Evolutionary conservation across 1,140 invertebrate genomes (phyloP), one percentile per base, ranked within the genome.

Genomic region (Cotesia chilonis): DNA sequence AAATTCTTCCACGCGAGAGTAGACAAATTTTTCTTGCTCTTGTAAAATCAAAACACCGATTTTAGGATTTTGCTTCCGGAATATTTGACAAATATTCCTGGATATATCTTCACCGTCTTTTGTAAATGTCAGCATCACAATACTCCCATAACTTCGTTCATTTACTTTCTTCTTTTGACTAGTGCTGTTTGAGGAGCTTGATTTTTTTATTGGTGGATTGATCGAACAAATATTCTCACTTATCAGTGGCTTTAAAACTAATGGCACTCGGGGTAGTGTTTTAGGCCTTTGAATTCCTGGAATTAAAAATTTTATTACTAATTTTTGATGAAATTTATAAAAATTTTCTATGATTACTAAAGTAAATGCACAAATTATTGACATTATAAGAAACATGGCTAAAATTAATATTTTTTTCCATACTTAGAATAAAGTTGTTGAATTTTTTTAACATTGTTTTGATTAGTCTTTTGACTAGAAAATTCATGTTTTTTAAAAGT

Each of bases 41-140:
- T 82, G 78, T 37, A 84, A 77, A 64, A 83, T 81, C 3, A 84
- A 12, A 17, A 83, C 82, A 36, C 82, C 83, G 41, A 84, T 83
- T 76, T 75, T 82, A 5, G 82, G 80, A 12, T 80, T 57, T 28
- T 76, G 75, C 20, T 77, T 75, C 52, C 83, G 76, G 14, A 83
- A 83, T 76, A 80, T 68, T 70, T 80, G 78, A 20, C 80, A 54
- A 17, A 81, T 73, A 47, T 73, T 60, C 52, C 82, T 71, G 7
- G 73, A 80, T 9, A 80, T 9, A 60, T 60, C 4, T 60, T 64
- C 70, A 69, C 80, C 80, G 69, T 84, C 81, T 41, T 79, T 71
- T 4, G 81, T 78, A 71, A 80, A 84, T 38, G 83, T 83, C 61
- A 84, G 67, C 81, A 84, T 80, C 6, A 79, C 78, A 75, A 77